Evolutionary conservation across 1,140 invertebrate species (phyloP), one percentile per base, ranked within the genome.

Genomic region (Caenorhabditis briggsae): DNA sequence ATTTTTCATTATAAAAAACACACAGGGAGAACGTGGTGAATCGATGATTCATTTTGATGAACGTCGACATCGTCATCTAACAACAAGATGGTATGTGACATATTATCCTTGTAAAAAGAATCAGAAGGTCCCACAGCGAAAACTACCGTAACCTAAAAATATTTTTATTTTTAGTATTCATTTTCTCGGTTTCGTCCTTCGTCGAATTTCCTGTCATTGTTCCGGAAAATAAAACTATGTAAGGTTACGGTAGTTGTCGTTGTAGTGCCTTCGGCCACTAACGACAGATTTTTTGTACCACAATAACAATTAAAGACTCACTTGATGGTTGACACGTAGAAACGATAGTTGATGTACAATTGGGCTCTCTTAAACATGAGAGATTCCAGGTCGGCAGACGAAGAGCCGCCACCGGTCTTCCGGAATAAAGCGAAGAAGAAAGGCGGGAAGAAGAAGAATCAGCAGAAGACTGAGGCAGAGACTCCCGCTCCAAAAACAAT

Each of bases 11-110:
- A 78, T 46, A 50, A 78, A 50, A 53, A 48, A 11, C 8, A 78
- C 43, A 20, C 41, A 9, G 46, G 14, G n/a, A 23, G n/a, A 46
- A 50, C 70, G 70, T 78, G 70, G 70, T 46, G 18, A 78, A 43
- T 53, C 23, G 70, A 78, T 78, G 70, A 78, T 78, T 50, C 43
- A 78, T 50, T 78, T 78, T 50, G 70, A 78, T 78, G 70, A 78
- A n/a, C 70, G 70, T 48, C 70, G 70, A 25, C 46, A 48, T 50
- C 43, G 23, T 23, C 70, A 14, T 46, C n/a, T 18, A 58, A 18
- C 46, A 8, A 78, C 46, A 20, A 46, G 70, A 25, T 78, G 70
- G 70, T 78, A 70, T 2, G 64, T 33, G 43, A 14, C 18, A 2
- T 11, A 16, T 70, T 23, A 43, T 5, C 1, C 46, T 59, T 59